Evolutionary conservation across 2,888 invertebrate genomes (phyloP).

Genomic region (Sarcophaga rosellei): DNA sequence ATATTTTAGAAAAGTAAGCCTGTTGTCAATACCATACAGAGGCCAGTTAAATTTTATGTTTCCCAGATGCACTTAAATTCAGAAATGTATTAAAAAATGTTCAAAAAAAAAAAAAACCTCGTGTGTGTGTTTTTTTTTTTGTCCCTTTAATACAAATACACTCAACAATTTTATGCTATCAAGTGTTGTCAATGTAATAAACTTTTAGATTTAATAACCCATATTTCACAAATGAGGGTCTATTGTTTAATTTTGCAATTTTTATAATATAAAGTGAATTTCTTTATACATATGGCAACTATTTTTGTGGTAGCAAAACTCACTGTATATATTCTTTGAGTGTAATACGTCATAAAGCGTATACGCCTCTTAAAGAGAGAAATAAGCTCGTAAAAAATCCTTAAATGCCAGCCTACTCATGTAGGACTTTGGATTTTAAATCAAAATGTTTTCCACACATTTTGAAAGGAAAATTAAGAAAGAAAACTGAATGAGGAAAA

Average conservation of each 20-base stretch:
- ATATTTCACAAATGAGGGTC: too few relatives aligned
- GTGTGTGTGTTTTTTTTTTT: neutral
- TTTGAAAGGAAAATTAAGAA: neutral
- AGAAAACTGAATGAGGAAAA: neutral
- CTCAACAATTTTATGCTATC: neutral
- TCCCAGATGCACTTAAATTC: constrained; percentile 15
- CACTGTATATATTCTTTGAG: neutral
- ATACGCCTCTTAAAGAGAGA: constrained; percentile 12
- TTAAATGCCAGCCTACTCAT: constrained; percentile 1
- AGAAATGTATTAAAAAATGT: constrained; percentile 13
- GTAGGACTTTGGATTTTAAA: constrained; percentile 12
- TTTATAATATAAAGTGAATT: too few relatives aligned
- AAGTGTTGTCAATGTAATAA: too few relatives aligned
- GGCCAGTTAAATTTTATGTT: constrained; percentile 55
- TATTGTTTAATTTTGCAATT: too few relatives aligned
- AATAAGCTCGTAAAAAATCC: constrained; percentile 22
- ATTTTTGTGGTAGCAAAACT: too few relatives aligned
- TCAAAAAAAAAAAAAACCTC: neutral
- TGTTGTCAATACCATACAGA: constrained; percentile 31
- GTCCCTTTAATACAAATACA: neutral
- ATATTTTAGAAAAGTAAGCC: neutral
- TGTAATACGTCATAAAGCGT: neutral
- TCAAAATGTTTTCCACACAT: constrained; percentile 14
- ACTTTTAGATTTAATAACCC: too few relatives aligned
- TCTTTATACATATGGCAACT: too few relatives aligned